Conservation (phyloP, 2,888 invertebrate genomes). For the Drosophila barbarae region DNA sequence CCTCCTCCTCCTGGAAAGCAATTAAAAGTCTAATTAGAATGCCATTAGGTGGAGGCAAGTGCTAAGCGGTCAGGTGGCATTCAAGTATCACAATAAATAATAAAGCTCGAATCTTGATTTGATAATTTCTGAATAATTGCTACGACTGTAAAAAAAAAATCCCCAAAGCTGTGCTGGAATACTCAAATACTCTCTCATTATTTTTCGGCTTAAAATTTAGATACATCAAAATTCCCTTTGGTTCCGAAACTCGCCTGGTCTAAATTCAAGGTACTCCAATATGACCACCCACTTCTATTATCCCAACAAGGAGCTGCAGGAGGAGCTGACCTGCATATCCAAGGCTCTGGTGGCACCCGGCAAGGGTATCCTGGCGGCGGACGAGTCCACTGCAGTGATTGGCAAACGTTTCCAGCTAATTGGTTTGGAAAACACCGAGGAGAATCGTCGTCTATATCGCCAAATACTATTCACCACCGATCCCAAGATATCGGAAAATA, state of each 20-base stretch:
- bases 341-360: slow-evolving; percentile 95
- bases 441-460: slow-evolving; percentile 91
- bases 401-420: slow-evolving; percentile 84
- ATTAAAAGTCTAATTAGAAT: slow-evolving; percentile 68
- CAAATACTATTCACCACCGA: slow-evolving; percentile 93
- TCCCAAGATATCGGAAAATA: slow-evolving; percentile 86
- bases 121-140: slow-evolving; percentile 10
- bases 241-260: neutral
- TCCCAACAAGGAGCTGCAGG: slow-evolving; percentile 90
- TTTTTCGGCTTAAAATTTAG: neutral
- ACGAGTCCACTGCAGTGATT: slow-evolving; percentile 91
- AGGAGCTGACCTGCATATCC: slow-evolving; percentile 92
- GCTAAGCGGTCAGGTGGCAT: slow-evolving; percentile 48
- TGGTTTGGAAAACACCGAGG: slow-evolving; percentile 94
- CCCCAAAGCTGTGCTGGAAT: neutral
- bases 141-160: neutral
- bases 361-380: slow-evolving; percentile 97
- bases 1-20: slow-evolving; percentile 49
- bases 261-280: slow-evolving; percentile 39
- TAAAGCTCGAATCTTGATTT: slow-evolving; percentile 14
- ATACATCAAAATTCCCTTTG: neutral
- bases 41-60: slow-evolving; percentile 51
- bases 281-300: slow-evolving; percentile 91
- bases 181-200: neutral
- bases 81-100: slow-evolving; percentile 12